Evolutionary conservation across 2,113 vertebrate species (phyloP).

Genomic region (Lucifuga dentata): DNA sequence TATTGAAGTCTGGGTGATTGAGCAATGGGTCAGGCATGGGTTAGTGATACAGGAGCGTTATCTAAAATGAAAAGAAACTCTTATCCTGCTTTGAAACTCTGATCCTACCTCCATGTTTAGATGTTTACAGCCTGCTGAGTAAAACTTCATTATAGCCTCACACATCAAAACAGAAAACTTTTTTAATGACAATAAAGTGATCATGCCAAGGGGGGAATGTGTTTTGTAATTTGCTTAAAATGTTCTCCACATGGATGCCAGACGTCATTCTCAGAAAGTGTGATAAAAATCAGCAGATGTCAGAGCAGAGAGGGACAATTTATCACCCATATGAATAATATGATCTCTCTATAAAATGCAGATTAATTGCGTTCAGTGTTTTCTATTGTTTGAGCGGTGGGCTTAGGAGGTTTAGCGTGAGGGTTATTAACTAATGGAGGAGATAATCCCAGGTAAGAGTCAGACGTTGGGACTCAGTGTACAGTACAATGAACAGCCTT

Average conservation of each 20-base stretch:
- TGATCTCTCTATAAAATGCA: constrained; percentile 55
- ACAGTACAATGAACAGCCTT: constrained; percentile 57
- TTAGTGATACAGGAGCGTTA: constrained; percentile 45
- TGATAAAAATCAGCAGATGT: constrained; percentile 74
- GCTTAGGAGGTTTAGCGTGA: constrained; percentile 71
- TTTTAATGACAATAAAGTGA: constrained; percentile 71
- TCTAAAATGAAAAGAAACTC: constrained; percentile 47
- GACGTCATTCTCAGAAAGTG: constrained; percentile 44
- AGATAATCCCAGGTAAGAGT: constrained; percentile 76
- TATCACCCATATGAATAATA: constrained; percentile 50
- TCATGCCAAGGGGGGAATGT: constrained; percentile 51
- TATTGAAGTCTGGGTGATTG: constrained; percentile 41
- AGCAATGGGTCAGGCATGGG: constrained; percentile 45
- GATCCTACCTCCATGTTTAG: constrained; percentile 16
- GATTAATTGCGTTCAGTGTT: constrained; percentile 65
- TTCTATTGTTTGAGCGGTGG: constrained; percentile 44
- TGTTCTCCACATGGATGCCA: constrained; percentile 66
- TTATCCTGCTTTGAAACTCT: constrained; percentile 38
- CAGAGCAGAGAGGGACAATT: constrained; percentile 58
- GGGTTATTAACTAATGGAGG: constrained; percentile 82
- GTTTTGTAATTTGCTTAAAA: constrained; percentile 76
- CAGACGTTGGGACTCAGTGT: constrained; percentile 17
- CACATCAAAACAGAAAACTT: constrained; percentile 48
- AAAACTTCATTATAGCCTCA: constrained; percentile 8
- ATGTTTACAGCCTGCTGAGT: constrained; percentile 48